Evolutionary conservation across 2,113 vertebrate genomes (phyloP).

Genomic region (Hippocampus abdominalis): DNA sequence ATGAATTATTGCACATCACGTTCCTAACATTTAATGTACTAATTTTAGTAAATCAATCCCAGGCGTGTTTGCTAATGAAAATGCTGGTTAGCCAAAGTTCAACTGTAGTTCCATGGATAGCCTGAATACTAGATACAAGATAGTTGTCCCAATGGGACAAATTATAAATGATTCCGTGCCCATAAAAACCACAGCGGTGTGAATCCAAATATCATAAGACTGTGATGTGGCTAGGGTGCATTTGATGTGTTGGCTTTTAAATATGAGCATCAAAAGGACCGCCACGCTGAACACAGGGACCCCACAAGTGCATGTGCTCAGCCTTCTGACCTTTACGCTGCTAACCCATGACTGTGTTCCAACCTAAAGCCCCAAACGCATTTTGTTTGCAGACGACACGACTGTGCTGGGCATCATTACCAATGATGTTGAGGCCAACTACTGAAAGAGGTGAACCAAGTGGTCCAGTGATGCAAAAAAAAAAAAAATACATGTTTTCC

Average conservation of each 20-base stretch:
- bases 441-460: background rate
- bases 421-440: background rate
- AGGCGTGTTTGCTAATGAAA: background rate
- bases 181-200: no score
- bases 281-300: background rate
- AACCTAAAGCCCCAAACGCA: background rate
- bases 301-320: background rate
- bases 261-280: background rate
- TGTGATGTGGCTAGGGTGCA: background rate
- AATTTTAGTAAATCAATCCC: conserved; percentile 8
- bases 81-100: background rate
- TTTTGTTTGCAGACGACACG: background rate
- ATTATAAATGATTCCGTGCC: background rate
- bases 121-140: background rate
- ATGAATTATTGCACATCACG: background rate
- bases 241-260: background rate
- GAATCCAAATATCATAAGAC: no score
- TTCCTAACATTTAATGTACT: conserved; percentile 2
- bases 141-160: background rate
- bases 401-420: background rate
- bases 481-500: no score
- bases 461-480: no score
- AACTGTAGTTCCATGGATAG: background rate
- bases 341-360: background rate
- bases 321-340: background rate